Base-by-base conservation (phyloP, 2,888 invertebrate species). In the Phyllotreta striolata region DNA sequence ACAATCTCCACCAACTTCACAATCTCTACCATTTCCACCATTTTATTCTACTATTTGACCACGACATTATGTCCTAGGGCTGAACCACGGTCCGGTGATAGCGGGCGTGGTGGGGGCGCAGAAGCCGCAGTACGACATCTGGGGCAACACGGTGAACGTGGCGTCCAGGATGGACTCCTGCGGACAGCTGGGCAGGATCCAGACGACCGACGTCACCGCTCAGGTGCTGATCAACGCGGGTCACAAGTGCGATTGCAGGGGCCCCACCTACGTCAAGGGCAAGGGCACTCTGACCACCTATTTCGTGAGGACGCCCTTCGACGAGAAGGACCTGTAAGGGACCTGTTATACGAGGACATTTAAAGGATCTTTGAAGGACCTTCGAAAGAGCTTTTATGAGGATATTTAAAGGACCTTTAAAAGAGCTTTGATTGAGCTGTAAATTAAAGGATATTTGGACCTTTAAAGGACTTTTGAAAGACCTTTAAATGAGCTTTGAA, bases 141-240 rank as follows among this genome's bases (percentile, higher is more conserved):
- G 98, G 98, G 96, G 98, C 9, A 97, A 98, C 82, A 97, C 98
- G 0, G 98, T 98, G 10, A 98, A 98, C 79, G 95, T 98, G 8
- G 97, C 98, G 0, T 96, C 95, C 4, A 84, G 98, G 54, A 98
- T 98, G 98, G 98, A 98, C 82, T 96, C 95, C 67, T 96, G 95
- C 66, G 97, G 98, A 0, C 87, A 91, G 67, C 91, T 95, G 88
- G 94, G 60, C 5, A 60, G 54, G 38, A 88, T 96, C 68, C 95
- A 96, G 81, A 90, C 93, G 6, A 92, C 94, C 1, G 91, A 92
- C 75, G 88, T 89, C 70, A 92, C 93, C 6, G 93, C 92, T 0
- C 88, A 92, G 75, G 89, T 96, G 57, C 83, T 98, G 43, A 90
- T 90, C 85, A 88, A 87, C 62, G 91, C 91, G 1, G 95, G 95